Conservation (phyloP, 2,888 invertebrate species). For the Pachliopta kotzebuea region DNA sequence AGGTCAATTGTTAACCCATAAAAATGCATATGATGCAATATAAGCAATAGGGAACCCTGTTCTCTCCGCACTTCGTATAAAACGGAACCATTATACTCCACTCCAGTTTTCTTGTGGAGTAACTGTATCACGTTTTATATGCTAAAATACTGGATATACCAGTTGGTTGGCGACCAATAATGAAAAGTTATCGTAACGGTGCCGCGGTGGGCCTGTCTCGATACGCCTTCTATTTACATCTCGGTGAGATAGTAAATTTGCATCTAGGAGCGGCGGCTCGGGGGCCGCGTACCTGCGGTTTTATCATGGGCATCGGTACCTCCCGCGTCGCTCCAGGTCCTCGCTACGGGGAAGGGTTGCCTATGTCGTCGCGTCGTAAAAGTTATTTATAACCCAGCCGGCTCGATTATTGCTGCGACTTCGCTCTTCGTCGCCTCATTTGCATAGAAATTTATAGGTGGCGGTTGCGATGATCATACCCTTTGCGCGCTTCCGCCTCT, state of each 20-base stretch:
- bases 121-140: conserved; percentile 16
- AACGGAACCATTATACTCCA: neutral
- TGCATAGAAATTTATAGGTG: conserved; percentile 70
- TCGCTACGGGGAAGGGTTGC: conserved; percentile 41
- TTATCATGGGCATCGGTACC: conserved; percentile 39
- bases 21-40: neutral
- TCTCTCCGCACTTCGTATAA: neutral
- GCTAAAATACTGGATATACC: conserved; percentile 23
- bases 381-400: conserved; percentile 65
- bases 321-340: conserved; percentile 47
- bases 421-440: conserved; percentile 62
- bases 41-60: neutral
- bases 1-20: too few relatives aligned
- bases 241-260: conserved; percentile 25
- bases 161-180: conserved; percentile 21
- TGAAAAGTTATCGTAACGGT: conserved; percentile 36
- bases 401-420: conserved; percentile 63
- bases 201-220: conserved; percentile 18
- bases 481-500: conserved; percentile 45
- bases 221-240: conserved; percentile 27
- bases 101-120: neutral
- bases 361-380: conserved; percentile 63
- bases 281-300: conserved; percentile 25
- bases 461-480: conserved; percentile 46
- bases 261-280: conserved; percentile 26